A percentile compares a stretch with the other conserved stretches of the same genome.
phyloP scores from a whole-genome alignment of 2,797 vertebrate genomes.

The Distichodus sexfasciatus region DNA sequence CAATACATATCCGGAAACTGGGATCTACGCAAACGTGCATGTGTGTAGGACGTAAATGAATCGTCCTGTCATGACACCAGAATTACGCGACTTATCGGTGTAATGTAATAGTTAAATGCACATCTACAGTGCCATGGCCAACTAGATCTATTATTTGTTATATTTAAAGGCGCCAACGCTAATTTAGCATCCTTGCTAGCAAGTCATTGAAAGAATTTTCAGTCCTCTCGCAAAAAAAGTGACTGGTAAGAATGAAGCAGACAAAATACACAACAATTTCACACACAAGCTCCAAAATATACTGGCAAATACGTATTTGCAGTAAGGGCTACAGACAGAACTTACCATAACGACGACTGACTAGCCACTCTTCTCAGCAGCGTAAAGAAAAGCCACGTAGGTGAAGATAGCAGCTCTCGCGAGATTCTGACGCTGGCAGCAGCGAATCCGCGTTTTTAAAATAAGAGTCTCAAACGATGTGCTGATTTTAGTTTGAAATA shows the following conservation, averaged over 20 bases:
- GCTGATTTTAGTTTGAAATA: no score
- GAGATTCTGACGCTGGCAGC: constrained; percentile 16
- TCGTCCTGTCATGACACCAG: no score
- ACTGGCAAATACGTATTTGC: no score
- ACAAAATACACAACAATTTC: background rate
- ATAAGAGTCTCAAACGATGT: background rate
- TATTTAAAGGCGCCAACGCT: no score
- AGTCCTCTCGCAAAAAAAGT: background rate
- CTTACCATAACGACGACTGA: constrained; percentile 46
- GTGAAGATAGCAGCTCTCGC: constrained; percentile 34
- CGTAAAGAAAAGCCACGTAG: constrained; percentile 54
- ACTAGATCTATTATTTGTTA: no score
- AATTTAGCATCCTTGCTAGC: no score
- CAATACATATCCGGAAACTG: no score
- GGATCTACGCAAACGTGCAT: no score
- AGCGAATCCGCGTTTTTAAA: background rate
- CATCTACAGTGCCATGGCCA: background rate
- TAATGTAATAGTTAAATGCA: no score
- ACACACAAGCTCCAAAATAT: background rate
- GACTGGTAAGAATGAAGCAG: background rate
- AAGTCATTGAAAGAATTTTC: background rate
- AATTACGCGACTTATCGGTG: no score
- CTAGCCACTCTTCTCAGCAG: constrained; percentile 3
- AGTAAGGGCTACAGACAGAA: background rate
- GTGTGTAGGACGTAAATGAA: no score